Evolutionary conservation across 2,888 invertebrate genomes (phyloP).

Genomic region (Hypselothyrea guttata): DNA sequence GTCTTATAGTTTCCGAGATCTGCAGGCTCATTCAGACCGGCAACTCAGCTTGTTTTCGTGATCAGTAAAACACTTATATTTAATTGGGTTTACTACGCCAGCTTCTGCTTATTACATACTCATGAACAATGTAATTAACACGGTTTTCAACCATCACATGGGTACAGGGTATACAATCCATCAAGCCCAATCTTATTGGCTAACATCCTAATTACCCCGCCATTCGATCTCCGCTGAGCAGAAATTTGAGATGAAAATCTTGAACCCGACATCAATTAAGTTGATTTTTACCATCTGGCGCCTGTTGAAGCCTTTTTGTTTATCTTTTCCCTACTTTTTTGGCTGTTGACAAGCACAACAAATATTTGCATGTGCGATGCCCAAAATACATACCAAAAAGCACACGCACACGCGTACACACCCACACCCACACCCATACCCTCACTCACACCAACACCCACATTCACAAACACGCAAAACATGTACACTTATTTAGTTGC

Average conservation of each 20-base stretch:
- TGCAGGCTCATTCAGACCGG: too few relatives aligned
- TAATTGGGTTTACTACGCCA: too few relatives aligned
- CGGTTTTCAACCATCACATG: too few relatives aligned
- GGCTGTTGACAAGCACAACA: constrained; percentile 32
- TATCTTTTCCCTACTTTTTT: constrained; percentile 10
- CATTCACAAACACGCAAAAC: constrained; percentile 4
- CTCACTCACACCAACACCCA: constrained; percentile 5
- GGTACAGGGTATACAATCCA: too few relatives aligned
- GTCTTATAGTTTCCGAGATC: too few relatives aligned
- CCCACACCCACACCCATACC: constrained; percentile 7
- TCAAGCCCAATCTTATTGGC: background rate
- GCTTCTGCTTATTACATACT: too few relatives aligned
- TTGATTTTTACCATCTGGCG: constrained; percentile 8
- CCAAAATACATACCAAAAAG: constrained; percentile 21
- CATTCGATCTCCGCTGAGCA: background rate
- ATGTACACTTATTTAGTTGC: constrained; percentile 20
- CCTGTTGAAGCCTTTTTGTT: constrained; percentile 40
- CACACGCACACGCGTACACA: constrained; percentile 4
- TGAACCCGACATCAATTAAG: background rate
- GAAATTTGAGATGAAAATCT: constrained; percentile 35
- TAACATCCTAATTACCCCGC: constrained; percentile 24
- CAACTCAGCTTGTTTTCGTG: too few relatives aligned
- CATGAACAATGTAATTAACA: too few relatives aligned
- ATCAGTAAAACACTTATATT: too few relatives aligned
- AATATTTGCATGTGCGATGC: constrained; percentile 57